Conservation (phyloP, 2,797 vertebrate species). For the Euthynnus affinis region DNA sequence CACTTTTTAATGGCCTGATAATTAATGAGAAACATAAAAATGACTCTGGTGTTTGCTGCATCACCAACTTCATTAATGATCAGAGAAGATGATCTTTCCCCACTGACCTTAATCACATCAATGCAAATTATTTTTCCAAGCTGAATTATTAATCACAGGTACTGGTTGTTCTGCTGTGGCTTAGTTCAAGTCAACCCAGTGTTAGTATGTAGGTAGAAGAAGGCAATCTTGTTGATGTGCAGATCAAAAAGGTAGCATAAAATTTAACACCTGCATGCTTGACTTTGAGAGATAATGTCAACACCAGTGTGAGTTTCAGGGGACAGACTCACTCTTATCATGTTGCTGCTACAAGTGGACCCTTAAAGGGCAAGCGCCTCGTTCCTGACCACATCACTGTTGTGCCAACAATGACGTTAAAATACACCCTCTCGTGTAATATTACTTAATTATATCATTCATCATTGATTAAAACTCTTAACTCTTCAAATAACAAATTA, state of each 20-base stretch:
- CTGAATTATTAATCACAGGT: not conserved
- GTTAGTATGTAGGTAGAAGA: not conserved
- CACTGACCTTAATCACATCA: not conserved
- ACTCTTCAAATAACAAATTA: no score
- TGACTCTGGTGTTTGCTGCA: conserved; percentile 15
- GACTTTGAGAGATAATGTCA: not conserved
- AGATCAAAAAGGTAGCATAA: not conserved
- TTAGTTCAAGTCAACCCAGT: not conserved
- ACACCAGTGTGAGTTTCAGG: no score
- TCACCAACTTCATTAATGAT: not conserved
- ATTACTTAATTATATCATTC: no score
- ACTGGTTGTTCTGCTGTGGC: not conserved
- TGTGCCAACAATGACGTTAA: no score
- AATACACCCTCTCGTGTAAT: no score
- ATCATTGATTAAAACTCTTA: no score
- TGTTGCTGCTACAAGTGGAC: no score
- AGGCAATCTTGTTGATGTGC: not conserved
- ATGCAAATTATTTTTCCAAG: not conserved
- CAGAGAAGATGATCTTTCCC: not conserved
- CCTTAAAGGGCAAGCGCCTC: no score
- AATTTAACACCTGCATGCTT: not conserved
- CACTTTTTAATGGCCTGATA: not conserved
- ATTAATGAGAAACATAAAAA: conserved; percentile 5
- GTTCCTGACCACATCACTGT: no score
- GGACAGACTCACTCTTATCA: no score